A percentile compares a stretch with the other conserved stretches of the same genome.
Conservation (phyloP, 2,888 invertebrate species). For the Cryptocephalus primarius region DNA sequence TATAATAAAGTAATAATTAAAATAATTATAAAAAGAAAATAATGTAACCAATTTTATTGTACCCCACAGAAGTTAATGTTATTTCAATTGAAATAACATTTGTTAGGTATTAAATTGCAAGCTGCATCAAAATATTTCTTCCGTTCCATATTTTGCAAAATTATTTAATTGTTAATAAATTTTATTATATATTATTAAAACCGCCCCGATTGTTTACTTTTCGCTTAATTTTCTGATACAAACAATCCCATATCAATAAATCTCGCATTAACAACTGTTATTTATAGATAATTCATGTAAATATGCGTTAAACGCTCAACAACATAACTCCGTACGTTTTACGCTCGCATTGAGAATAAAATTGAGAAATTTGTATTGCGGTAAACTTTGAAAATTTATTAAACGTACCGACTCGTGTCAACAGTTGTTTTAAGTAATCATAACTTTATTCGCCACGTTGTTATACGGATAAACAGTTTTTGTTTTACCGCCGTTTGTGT, state of each 20-base stretch:
- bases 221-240: background rate
- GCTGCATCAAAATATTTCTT: too few species aligned
- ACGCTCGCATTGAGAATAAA: conserved; percentile 1
- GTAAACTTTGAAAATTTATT: conserved; percentile 1
- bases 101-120: too few species aligned
- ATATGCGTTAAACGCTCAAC: conserved; percentile 5
- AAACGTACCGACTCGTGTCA: background rate
- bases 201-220: conserved; percentile 4
- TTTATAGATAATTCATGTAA: conserved; percentile 7
- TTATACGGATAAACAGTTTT: conserved; percentile 1
- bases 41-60: too few species aligned
- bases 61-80: too few species aligned
- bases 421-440: conserved; percentile 4
- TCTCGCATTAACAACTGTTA: conserved; percentile 4
- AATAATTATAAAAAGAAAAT: too few species aligned
- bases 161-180: too few species aligned
- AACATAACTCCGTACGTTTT: conserved; percentile 4
- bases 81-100: too few species aligned
- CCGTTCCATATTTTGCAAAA: too few species aligned
- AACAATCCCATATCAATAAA: conserved; percentile 4
- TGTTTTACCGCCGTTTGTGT: too few species aligned
- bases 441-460: conserved; percentile 6
- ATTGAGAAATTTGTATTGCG: conserved; percentile 1
- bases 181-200: conserved; percentile 2
- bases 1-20: too few species aligned